These are phyloP conservation scores for Spodoptera littoralis DNA, from an alignment of 2,888 invertebrate species.

Conservation along the genomic window DNA sequence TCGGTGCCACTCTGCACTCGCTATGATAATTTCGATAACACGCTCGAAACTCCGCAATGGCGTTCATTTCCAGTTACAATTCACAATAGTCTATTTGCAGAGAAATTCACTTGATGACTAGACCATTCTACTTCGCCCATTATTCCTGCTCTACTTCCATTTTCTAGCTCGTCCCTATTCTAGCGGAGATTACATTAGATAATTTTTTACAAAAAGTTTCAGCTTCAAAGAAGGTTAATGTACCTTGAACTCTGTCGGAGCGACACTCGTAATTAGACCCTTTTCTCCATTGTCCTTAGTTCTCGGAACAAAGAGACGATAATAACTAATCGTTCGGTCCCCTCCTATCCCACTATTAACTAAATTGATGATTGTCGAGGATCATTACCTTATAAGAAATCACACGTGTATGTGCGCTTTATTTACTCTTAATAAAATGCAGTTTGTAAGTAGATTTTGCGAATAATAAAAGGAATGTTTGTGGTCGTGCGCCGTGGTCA, in stretches of 20 bases:
- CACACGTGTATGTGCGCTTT: background rate
- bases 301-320: slow-evolving; percentile 75
- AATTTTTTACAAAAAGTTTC: slow-evolving; percentile 55
- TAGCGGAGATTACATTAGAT: slow-evolving; percentile 22
- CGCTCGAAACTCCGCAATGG: slow-evolving; percentile 59
- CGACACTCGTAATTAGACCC: slow-evolving; percentile 73
- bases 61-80: slow-evolving; percentile 63
- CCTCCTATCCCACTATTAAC: slow-evolving; percentile 70
- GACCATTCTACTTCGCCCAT: slow-evolving; percentile 30
- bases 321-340: slow-evolving; percentile 71
- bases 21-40: slow-evolving; percentile 69
- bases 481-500: slow-evolving; percentile 56
- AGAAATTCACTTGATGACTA: slow-evolving; percentile 38
- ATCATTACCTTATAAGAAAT: slow-evolving; percentile 36
- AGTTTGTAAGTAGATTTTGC: slow-evolving; percentile 36
- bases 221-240: slow-evolving; percentile 57
- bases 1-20: slow-evolving; percentile 56
- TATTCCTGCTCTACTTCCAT: slow-evolving; percentile 27
- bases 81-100: slow-evolving; percentile 62
- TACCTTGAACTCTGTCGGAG: slow-evolving; percentile 67
- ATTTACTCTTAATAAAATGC: slow-evolving; percentile 14
- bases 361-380: slow-evolving; percentile 67
- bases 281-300: slow-evolving; percentile 77
- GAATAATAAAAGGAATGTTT: slow-evolving; percentile 43
- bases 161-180: slow-evolving; percentile 9